A percentile compares a stretch with the other conserved stretches of the same genome.
phyloP scores from a whole-genome alignment of 2,888 invertebrate genomes.

The Creontiades dilutus region DNA sequence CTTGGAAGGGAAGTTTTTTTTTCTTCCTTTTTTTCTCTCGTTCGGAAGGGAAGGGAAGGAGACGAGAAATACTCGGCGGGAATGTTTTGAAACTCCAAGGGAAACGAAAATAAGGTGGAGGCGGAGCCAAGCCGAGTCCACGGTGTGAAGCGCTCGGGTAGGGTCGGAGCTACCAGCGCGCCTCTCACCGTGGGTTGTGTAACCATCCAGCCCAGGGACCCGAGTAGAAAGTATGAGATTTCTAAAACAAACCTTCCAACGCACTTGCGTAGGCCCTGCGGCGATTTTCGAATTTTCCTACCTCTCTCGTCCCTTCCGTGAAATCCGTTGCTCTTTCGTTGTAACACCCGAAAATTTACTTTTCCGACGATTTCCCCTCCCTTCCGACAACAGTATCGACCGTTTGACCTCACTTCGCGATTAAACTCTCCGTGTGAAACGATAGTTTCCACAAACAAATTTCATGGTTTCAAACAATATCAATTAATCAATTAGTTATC shows the following conservation, averaged over 20 bases:
- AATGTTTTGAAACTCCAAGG: slow-evolving; percentile 40
- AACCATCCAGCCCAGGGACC: slow-evolving; percentile 44
- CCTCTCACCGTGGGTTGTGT: slow-evolving; percentile 61
- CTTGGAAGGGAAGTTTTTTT: neutral
- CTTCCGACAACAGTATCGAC: too few species aligned
- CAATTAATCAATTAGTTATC: too few species aligned
- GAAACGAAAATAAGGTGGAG: slow-evolving; percentile 27
- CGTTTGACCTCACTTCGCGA: too few species aligned
- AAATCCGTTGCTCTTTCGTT: too few species aligned
- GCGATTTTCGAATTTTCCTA: neutral
- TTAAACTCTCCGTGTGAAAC: too few species aligned
- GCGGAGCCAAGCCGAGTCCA: slow-evolving; percentile 38
- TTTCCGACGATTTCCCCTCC: too few species aligned
- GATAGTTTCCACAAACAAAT: too few species aligned
- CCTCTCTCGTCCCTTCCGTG: too few species aligned
- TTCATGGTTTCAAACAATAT: too few species aligned
- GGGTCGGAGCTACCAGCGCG: slow-evolving; percentile 36
- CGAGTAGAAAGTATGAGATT: slow-evolving; percentile 63
- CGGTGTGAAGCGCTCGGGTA: neutral
- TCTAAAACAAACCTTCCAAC: slow-evolving; percentile 61
- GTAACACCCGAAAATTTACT: too few species aligned
- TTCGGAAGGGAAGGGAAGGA: neutral
- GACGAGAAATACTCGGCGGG: slow-evolving; percentile 16
- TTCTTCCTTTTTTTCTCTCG: neutral
- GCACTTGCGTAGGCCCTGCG: slow-evolving; percentile 28